Base-by-base conservation (phyloP, 1,140 invertebrate species). In the Camponotus pennsylvanicus region DNA sequence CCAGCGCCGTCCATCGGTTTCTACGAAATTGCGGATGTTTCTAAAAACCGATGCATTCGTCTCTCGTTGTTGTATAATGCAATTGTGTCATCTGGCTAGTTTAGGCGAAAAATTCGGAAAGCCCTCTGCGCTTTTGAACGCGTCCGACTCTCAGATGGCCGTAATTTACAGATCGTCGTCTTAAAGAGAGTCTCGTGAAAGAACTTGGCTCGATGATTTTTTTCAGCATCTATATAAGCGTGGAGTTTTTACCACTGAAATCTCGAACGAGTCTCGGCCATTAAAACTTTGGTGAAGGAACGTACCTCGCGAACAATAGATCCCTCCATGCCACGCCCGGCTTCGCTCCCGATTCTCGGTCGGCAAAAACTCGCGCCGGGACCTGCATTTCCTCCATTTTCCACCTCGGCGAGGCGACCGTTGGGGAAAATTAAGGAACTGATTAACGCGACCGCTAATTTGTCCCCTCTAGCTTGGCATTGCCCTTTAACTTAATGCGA, bases 381-480 rank as follows among this genome's bases (percentile, higher is more conserved):
- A 91, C 49, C 89, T 88, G 86, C 89, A 91, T 90, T 90, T 52
- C 69, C 80, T 52, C 37, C 15, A 52, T 78, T 70, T 85, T 64
- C 59, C 75, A 42, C 55, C 40, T 71, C 82, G 63, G 40, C 55
- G 70, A 32, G 57, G 27, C 59, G 37, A 71, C 64, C 27, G 40
- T 42, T 52, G 49, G 49, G 67, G 64, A 59, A 76, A 80, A 87
- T 86, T 78, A 78, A 77, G 78, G 55, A 75, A 79, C 89, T 70
- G 88, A 89, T 90, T 89, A 88, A 90, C 86, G 78, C 52, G 55
- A 52, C 83, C 71, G 71, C 78, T 86, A 86, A 88, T 90, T 90
- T 71, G 83, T 52, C 66, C 77, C 66, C 71, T 78, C 77, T 83
- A 61, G 61, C 55, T 13, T 32, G 42, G 66, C 40, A 34, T 66